Base-by-base conservation (phyloP, 2,888 invertebrate genomes). In the Cephalotes varians region DNA sequence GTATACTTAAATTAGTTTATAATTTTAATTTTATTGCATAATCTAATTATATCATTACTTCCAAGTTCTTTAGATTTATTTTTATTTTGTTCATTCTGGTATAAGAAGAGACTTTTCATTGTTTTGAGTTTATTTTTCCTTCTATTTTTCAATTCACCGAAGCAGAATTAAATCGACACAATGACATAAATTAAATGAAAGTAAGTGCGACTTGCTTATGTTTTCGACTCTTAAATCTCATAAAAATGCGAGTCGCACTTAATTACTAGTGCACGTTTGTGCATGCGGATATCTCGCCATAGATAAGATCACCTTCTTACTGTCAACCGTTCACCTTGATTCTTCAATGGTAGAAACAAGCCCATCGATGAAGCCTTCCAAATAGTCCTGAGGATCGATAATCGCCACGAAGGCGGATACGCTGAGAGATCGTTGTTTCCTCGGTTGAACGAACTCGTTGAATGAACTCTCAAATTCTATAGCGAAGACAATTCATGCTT, bases 151-250 rank as follows among this genome's bases (percentile, higher is more conserved):
- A 44, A 10, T 18, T 65, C 44, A 28, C 21, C 9, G 10, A 25
- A 44, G 12, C 64, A 44, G 18, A 65, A 40, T 44, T 64, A 40
- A 21, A 25, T 44, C 28, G 28, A 28, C 44, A 18, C 37, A 62
- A 37, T 18, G 28, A 65, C 10, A 65, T 15, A 40, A 64, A 65
- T 65, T 65, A 65, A 65, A 44, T 44, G 64, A 44, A 65, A 65
- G 40, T 44, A 28, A 40, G 18, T 28, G 1, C 10, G 18, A 28
- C n/a, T 40, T 25, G 4, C 40, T 25, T 40, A 15, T 44, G 1
- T 65, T 18, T 37, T 40, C 9, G 28, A 44, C 0, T 25, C 9
- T 64, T 44, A 28, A 65, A 65, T 65, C 6, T 44, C 37, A 9
- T 18, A 18, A 28, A 65, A 44, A 44, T 44, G 18, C 18, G 6